Conservation (phyloP, 2,888 invertebrate genomes). For the Drosophila fulvimacula region DNA sequence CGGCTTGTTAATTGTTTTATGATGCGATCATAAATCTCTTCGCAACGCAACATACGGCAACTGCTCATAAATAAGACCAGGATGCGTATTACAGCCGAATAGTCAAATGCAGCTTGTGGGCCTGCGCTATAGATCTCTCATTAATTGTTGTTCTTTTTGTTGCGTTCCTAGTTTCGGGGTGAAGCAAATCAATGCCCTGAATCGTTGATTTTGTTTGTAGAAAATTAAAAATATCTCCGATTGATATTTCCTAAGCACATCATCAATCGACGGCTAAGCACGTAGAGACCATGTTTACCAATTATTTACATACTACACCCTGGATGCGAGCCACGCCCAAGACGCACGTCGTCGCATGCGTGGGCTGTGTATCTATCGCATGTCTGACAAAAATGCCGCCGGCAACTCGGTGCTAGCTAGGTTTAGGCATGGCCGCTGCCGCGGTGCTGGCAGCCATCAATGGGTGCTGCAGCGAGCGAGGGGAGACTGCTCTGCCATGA, state of each 20-base stretch:
- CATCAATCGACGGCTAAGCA: slow-evolving; percentile 65
- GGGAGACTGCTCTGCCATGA: slow-evolving; percentile 12
- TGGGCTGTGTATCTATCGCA: slow-evolving; percentile 59
- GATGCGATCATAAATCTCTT: slow-evolving; percentile 78
- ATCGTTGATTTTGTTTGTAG: slow-evolving; percentile 24
- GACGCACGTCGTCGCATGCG: slow-evolving; percentile 58
- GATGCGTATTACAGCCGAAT: slow-evolving; percentile 62
- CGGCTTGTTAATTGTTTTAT: slow-evolving; percentile 81
- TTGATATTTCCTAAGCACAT: slow-evolving; percentile 48
- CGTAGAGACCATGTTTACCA: slow-evolving; percentile 16
- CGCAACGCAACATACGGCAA: slow-evolving; percentile 62
- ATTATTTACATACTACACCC: slow-evolving; percentile 4
- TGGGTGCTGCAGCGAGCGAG: slow-evolving; percentile 5
- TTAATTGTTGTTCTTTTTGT: slow-evolving; percentile 52
- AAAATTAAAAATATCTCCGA: slow-evolving; percentile 53
- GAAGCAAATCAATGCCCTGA: slow-evolving; percentile 1
- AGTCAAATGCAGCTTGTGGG: slow-evolving; percentile 58
- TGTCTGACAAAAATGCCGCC: slow-evolving; percentile 61
- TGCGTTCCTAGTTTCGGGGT: not conserved
- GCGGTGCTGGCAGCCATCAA: slow-evolving; percentile 56
- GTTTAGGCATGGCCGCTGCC: slow-evolving; percentile 47
- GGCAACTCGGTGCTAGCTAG: slow-evolving; percentile 49
- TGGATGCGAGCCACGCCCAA: slow-evolving; percentile 66
- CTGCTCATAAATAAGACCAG: slow-evolving; percentile 70
- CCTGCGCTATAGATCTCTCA: slow-evolving; percentile 32